Base-by-base conservation (phyloP, 2,797 vertebrate genomes). In the Pseudomugil gertrudae region DNA sequence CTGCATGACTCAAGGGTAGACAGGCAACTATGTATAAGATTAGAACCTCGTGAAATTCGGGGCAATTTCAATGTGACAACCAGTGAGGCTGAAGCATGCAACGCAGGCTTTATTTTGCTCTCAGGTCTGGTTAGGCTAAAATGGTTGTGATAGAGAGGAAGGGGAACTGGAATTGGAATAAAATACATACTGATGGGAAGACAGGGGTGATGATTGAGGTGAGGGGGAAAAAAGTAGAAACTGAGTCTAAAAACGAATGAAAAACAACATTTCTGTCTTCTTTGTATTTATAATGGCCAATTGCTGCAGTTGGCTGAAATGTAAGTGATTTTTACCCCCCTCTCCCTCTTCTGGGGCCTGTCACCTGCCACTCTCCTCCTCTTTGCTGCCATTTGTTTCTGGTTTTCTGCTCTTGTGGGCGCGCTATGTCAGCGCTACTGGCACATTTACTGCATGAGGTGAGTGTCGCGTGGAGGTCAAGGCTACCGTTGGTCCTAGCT, bases 271-370 rank as follows among this genome's bases (percentile, higher is more conserved):
- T 72, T 27, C 57, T 15, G 53, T 56, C 35, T 61, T 71, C 65
- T 47, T 57, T 71, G 63, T 11, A 38, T 79, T 36, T 52, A 78
- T 78, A 90, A 87, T 84, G 79, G 83, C 75, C 82, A 85, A 80
- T 79, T 88, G 66, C 85, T 75, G 73, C 71, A 80, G 70, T 86
- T 78, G 80, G 79, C 79, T 90, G 76, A 65, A 84, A 77, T 67
- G 69, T 76, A 83, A 88, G 82, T 73, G 80, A 81, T 75, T 80
- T 75, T 67, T 60, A 79, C 30, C 54, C 64, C 38, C n/a, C 19
- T 27, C 29, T 63, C 69, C 69, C 52, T 33, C 74, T 68, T 69
- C 51, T 56, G 72, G 69, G 84, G 35, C 74, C 61, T 67, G 77
- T 82, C 57, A 23, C 73, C 74, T 73, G 71, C 76, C 82, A 69